phyloP scores from a whole-genome alignment of 2,113 vertebrate genomes.

The Archilochus colubris region DNA sequence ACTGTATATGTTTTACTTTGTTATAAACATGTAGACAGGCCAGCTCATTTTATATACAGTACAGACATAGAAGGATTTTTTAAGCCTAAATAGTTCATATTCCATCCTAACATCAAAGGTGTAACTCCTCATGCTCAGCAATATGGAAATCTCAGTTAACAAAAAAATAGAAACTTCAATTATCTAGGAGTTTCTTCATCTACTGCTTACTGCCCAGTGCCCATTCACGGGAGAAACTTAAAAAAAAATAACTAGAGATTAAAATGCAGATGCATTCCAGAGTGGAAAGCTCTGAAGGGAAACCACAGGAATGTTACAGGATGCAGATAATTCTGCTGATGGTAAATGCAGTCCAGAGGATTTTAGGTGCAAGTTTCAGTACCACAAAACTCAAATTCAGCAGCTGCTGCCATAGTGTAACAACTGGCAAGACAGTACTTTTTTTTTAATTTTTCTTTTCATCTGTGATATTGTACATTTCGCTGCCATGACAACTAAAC shows the following conservation, averaged over 20 bases:
- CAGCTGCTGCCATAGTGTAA: slow-evolving; percentile 53
- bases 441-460: background rate
- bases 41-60: background rate
- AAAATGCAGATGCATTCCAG: background rate
- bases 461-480: slow-evolving; percentile 58
- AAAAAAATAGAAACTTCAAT: background rate
- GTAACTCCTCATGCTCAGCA: background rate
- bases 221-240: background rate
- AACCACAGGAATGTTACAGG: background rate
- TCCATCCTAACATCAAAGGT: background rate
- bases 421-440: slow-evolving; percentile 52
- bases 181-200: background rate
- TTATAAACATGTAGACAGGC: background rate
- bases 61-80: background rate
- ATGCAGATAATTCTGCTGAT: background rate
- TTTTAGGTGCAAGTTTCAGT: slow-evolving; percentile 50
- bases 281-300: background rate
- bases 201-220: background rate
- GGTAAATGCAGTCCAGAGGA: slow-evolving; percentile 37
- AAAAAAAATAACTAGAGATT: background rate
- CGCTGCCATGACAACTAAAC: slow-evolving; percentile 61
- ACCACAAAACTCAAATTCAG: slow-evolving; percentile 50
- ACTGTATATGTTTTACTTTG: background rate
- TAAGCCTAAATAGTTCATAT: background rate
- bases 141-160: background rate